Evolutionary conservation across 2,888 invertebrate species (phyloP), one percentile per base, ranked within the genome.

Genomic region (Ctenicera cuprea): DNA sequence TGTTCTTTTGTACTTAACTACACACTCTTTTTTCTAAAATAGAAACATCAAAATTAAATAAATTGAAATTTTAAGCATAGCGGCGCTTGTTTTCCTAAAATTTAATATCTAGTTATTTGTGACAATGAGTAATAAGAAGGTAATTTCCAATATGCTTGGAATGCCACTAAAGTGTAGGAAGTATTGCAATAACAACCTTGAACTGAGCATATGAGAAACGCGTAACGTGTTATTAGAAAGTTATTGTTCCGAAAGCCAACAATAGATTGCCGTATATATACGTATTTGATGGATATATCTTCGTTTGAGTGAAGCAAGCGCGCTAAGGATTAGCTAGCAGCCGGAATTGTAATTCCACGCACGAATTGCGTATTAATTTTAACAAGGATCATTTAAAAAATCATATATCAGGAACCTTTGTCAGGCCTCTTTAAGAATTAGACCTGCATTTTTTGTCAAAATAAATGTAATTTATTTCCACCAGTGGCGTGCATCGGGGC

Each of bases 201-300:
- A 73, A 67, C 52, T 43, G 67, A 14, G 43, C 33, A 52, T 43
- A 48, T 30, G 22, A 20, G 59, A 61, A 59, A 57, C 64, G 18
- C 41, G 68, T 26, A 63, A 48, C 26, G n/a, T 38, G 48, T 38
- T 66, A 65, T 64, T 73, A 73, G 73, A 73, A 73, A 73, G 73
- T 73, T 70, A 73, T 73, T 73, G 73, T 73, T 73, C 69, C 64
- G 22, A 50, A 73, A 62, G 30, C 38, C 22, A 73, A 68, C 67
- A 73, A 73, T 68, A 54, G 64, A 14, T 57, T 38, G 14, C 20
- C 16, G 20, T 52, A 5, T 26, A 52, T 50, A 30, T 50, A 64
- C 33, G 0, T 50, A 50, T n/a, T 3, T n/a, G 45, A 63, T 48
- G 33, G 14, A 26, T 64, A 48, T 11, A 48, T 48, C 18, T 63